These are phyloP conservation scores for Acleris emargana DNA, from an alignment of 2,888 invertebrate genomes.

Conservation along the genomic window DNA sequence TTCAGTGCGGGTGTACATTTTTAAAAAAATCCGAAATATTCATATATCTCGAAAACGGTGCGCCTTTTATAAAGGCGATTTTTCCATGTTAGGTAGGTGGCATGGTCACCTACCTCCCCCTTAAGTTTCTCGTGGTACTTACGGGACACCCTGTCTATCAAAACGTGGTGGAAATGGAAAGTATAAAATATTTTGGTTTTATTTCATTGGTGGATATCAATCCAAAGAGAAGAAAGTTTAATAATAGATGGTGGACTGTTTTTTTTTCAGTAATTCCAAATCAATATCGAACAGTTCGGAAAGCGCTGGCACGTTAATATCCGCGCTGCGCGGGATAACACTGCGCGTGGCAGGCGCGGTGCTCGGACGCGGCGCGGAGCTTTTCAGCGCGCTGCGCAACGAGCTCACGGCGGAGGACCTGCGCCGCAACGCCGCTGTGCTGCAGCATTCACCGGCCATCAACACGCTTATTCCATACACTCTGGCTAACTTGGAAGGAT, in stretches of 20 bases:
- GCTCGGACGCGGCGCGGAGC: conserved; percentile 89
- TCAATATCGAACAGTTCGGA: conserved; percentile 52
- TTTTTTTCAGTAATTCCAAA: conserved; percentile 49
- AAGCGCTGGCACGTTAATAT: conserved; percentile 56
- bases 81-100: no score
- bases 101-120: no score
- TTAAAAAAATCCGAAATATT: no score
- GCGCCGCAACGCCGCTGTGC: conserved; percentile 58
- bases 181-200: background rate
- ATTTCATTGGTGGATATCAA: background rate
- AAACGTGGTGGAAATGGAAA: no score
- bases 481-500: conserved; percentile 92
- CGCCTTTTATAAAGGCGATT: no score
- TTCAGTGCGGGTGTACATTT: no score
- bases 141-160: no score
- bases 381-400: conserved; percentile 90
- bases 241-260: background rate
- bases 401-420: conserved; percentile 81
- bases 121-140: no score
- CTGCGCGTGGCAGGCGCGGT: conserved; percentile 90
- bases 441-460: conserved; percentile 82
- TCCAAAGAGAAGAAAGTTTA: background rate
- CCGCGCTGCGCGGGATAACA: conserved; percentile 75
- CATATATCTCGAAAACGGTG: no score
- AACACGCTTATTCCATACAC: conserved; percentile 92